Conservation (phyloP, 2,888 invertebrate species). For the Xylota segnis region DNA sequence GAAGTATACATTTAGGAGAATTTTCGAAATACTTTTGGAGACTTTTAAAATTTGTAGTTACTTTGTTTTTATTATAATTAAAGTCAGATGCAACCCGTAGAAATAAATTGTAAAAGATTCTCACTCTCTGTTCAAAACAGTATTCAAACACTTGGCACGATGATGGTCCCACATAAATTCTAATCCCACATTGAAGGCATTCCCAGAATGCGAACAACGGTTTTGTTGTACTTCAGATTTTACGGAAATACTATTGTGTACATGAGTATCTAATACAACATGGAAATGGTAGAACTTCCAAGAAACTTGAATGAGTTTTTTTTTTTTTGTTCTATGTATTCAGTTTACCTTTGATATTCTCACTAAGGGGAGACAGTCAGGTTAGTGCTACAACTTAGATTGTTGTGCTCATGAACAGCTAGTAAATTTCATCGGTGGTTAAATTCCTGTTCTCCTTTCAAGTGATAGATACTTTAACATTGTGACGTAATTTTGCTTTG, state of each 20-base stretch:
- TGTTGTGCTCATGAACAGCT: too few species aligned
- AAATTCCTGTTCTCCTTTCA: neutral
- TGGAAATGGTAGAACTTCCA: neutral
- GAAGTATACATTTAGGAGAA: conserved; percentile 55
- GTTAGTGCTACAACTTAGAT: neutral
- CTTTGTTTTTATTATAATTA: too few species aligned
- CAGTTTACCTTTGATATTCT: neutral
- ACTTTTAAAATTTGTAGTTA: neutral
- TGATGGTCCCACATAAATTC: too few species aligned
- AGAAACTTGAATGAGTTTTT: neutral
- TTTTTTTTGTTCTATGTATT: neutral
- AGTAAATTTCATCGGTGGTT: neutral
- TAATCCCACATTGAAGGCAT: too few species aligned
- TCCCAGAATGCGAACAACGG: neutral
- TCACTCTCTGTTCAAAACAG: too few species aligned
- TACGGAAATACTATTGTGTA: too few species aligned
- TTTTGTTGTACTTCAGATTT: neutral
- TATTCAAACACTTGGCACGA: too few species aligned
- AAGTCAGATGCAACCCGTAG: too few species aligned
- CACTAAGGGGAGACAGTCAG: neutral
- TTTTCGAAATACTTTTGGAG: neutral
- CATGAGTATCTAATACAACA: neutral
- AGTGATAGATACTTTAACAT: neutral
- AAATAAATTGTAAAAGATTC: too few species aligned
- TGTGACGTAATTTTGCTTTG: conserved; percentile 18